Evolutionary conservation across 2,888 invertebrate species (phyloP).

Genomic region (Macroteleia sp.): DNA sequence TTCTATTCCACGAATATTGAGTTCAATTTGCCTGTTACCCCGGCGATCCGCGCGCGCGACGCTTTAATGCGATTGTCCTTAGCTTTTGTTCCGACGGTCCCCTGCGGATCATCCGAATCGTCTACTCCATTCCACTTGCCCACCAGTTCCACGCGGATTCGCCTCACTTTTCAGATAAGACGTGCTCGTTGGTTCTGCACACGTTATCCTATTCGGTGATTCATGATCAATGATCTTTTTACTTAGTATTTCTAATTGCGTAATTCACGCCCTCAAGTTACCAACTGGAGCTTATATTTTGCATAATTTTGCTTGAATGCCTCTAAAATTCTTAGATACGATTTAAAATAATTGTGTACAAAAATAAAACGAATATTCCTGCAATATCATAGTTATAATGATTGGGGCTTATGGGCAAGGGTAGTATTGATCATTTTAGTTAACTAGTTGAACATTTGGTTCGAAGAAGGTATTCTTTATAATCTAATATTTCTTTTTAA

Average conservation of each 20-base stretch:
- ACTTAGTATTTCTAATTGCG: slow-evolving; percentile 35
- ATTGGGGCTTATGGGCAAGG: too few relatives aligned
- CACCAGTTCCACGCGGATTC: slow-evolving; percentile 39
- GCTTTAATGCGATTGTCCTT: slow-evolving; percentile 79
- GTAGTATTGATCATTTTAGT: too few relatives aligned
- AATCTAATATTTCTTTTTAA: too few relatives aligned
- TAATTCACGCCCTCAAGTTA: slow-evolving; percentile 7
- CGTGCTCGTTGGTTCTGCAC: slow-evolving; percentile 37
- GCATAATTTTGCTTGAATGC: background rate
- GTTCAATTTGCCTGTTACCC: slow-evolving; percentile 80
- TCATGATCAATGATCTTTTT: slow-evolving; percentile 63
- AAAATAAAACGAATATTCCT: too few relatives aligned
- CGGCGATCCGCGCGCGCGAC: slow-evolving; percentile 62
- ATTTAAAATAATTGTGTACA: slow-evolving; percentile 36
- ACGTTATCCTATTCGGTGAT: slow-evolving; percentile 56
- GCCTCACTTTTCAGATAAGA: slow-evolving; percentile 54
- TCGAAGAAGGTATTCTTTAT: too few relatives aligned
- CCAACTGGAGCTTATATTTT: slow-evolving; percentile 36
- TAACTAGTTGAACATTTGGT: too few relatives aligned
- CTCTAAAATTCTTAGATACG: slow-evolving; percentile 5
- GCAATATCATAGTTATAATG: too few relatives aligned
- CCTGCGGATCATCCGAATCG: slow-evolving; percentile 67
- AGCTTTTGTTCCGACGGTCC: slow-evolving; percentile 69
- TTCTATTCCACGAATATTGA: slow-evolving; percentile 82
- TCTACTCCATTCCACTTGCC: slow-evolving; percentile 52